Base-by-base conservation (phyloP, 2,113 vertebrate species). In the Hipposideros armiger region DNA sequence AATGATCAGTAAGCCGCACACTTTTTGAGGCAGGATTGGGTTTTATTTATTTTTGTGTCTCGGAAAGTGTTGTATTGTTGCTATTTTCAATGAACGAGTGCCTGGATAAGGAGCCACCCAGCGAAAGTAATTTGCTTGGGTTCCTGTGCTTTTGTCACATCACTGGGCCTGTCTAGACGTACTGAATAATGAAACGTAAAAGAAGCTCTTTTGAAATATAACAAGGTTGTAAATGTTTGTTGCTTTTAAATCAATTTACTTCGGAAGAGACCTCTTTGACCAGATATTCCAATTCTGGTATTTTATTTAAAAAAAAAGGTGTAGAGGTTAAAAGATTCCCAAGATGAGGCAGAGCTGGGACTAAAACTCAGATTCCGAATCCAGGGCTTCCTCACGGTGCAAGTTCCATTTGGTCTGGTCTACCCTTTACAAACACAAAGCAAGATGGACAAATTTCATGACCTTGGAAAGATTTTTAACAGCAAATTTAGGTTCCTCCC, bases 201-300 rank as follows among this genome's bases (percentile, higher is more conserved):
- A 87, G n/a, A 32, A 87, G 32, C 32, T 26, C 69, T 60, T 67
- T 16, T 64, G 28, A 81, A 86, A 81, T 20, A 42, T 40, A 94
- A n/a, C 52, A 52, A 15, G 70, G 58, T 42, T 30, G 11, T 72
- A 60, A 67, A 40, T 78, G 16, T 4, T 5, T 67, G n/a, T 90
- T 62, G 24, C 50, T 77, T 84, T 14, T 54, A 90, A 94, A 45
- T 92, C 40, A 82, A 76, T 80, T 90, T 45, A 69, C 22, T 69
- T 90, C 47, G 66, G 30, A 67, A 83, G 64, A 96, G 60, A 90
- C 19, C 2, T 36, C 69, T 19, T 3, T 58, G 40, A 74, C 11
- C 42, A 64, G 30, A 15, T 80, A 83, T 47, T 77, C 42, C 42
- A 77, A 36, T 92, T 1, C 20, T 72, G 32, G n/a, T 36, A 36